Evolutionary conservation across 1,140 invertebrate genomes (phyloP).

Genomic region (Lutraria rhynchaena): DNA sequence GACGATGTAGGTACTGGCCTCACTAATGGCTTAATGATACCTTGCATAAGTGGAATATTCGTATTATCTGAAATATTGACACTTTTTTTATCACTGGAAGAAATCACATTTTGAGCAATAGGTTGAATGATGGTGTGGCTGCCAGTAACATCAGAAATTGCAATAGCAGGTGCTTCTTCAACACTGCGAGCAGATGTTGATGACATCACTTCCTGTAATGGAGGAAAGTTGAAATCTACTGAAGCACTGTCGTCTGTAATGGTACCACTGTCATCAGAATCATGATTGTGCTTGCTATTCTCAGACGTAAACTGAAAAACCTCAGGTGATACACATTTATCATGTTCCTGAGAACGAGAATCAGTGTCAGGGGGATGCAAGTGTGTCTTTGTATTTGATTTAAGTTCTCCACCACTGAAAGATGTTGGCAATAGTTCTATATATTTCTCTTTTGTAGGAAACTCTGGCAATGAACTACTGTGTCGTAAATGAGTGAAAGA

Average conservation of each 20-base stretch:
- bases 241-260: constrained; percentile 53
- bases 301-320: background rate
- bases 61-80: too few relatives aligned
- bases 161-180: constrained; percentile 20
- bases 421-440: constrained; percentile 40
- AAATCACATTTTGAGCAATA: background rate
- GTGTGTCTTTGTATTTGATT: too few relatives aligned
- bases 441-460: constrained; percentile 23
- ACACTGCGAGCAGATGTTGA: background rate
- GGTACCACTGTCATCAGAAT: constrained; percentile 48
- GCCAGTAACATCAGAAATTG: constrained; percentile 24
- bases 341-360: background rate
- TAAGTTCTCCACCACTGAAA: background rate
- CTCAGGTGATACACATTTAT: background rate
- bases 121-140: background rate
- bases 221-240: constrained; percentile 62
- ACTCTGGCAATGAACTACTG: constrained; percentile 65
- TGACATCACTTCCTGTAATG: constrained; percentile 52
- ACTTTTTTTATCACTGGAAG: background rate
- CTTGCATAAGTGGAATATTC: too few relatives aligned
- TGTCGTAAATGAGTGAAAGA: constrained; percentile 61
- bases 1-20: too few relatives aligned
- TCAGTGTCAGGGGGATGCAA: background rate
- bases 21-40: too few relatives aligned
- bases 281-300: background rate